A percentile compares a stretch with the other conserved stretches of the same genome.
These are phyloP conservation scores for Gobio gobio DNA, from an alignment of 2,113 vertebrate genomes.

Conservation along the genomic window DNA sequence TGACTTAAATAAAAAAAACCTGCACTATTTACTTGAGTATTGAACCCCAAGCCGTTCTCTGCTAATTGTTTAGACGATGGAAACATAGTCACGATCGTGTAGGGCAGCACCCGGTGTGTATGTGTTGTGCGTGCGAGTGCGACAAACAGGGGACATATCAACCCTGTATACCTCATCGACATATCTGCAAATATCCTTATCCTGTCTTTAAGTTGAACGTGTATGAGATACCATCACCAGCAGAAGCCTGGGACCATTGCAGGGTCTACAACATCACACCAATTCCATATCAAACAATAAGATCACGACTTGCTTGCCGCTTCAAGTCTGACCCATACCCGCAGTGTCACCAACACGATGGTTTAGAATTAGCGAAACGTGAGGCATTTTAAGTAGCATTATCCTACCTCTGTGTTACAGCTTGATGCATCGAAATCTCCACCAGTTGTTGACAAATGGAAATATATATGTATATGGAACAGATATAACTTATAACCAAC, in stretches of 20 bases:
- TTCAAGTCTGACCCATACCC: constrained; percentile 55
- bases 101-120: constrained; percentile 45
- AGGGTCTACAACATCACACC: constrained; percentile 71
- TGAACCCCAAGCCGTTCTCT: neutral
- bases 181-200: constrained; percentile 80
- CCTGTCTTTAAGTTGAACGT: constrained; percentile 68
- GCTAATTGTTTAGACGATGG: neutral
- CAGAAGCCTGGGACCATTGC: constrained; percentile 73
- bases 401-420: constrained; percentile 81
- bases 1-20: neutral
- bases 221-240: constrained; percentile 78
- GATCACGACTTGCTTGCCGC: constrained; percentile 44
- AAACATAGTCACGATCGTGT: constrained; percentile 27
- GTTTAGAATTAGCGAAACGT: constrained; percentile 62
- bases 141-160: constrained; percentile 73
- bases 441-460: constrained; percentile 62
- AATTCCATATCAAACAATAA: constrained; percentile 63
- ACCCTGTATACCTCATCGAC: constrained; percentile 81
- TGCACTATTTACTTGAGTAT: constrained; percentile 24
- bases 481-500: constrained; percentile 72
- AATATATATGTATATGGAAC: constrained; percentile 68
- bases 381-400: constrained; percentile 78
- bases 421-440: constrained; percentile 69
- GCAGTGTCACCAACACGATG: constrained; percentile 41
- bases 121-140: constrained; percentile 59